Evolutionary conservation across 1,140 invertebrate genomes (phyloP).

Genomic region (Cydia fagiglandana): DNA sequence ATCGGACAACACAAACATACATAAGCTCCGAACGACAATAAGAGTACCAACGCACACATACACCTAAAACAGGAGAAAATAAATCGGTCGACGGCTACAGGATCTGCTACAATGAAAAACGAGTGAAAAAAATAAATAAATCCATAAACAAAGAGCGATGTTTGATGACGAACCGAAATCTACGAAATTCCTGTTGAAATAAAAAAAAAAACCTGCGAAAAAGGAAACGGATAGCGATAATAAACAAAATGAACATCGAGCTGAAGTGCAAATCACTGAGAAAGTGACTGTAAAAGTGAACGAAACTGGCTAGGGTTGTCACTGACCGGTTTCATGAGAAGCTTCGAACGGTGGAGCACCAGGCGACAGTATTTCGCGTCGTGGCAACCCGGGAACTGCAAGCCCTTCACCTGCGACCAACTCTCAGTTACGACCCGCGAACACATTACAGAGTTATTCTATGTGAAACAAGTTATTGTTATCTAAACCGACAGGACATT

Average conservation of each 20-base stretch:
- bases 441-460: conserved; percentile 3
- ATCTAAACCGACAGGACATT: not conserved
- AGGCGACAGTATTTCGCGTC: conserved; percentile 96
- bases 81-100: conserved; percentile 35
- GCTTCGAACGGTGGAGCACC: conserved; percentile 95
- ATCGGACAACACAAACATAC: conserved; percentile 38
- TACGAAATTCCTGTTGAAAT: conserved; percentile 31
- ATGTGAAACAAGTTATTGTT: not conserved
- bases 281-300: conserved; percentile 37
- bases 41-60: conserved; percentile 36
- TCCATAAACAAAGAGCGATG: conserved; percentile 21
- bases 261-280: conserved; percentile 45
- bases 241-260: conserved; percentile 51
- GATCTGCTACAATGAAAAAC: conserved; percentile 14
- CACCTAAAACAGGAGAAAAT: conserved; percentile 35
- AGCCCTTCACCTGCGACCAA: conserved; percentile 92
- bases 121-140: conserved; percentile 21
- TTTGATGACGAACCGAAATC: conserved; percentile 28
- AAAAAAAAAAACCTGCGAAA: conserved; percentile 42
- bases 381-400: conserved; percentile 96
- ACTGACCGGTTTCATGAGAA: conserved; percentile 96
- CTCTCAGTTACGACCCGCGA: conserved; percentile 58
- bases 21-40: conserved; percentile 20
- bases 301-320: conserved; percentile 48
- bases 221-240: conserved; percentile 39